Base-by-base conservation (phyloP, 2,888 invertebrate species). In the Papilio elwesi region DNA sequence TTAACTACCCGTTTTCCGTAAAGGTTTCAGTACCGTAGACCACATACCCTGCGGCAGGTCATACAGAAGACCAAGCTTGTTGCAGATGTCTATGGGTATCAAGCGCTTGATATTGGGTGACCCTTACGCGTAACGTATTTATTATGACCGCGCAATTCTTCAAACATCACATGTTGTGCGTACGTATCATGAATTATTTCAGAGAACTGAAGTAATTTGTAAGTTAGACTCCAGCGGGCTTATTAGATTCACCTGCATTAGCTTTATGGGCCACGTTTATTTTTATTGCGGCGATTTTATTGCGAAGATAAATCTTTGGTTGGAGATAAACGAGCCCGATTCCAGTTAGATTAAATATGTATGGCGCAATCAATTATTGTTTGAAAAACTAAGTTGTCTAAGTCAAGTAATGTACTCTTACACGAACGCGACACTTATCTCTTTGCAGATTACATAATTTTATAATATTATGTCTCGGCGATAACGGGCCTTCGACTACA, bases 211-310 rank as follows among this genome's bases (percentile, higher is more conserved):
- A 57, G 66, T 59, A 65, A 64, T 68, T 55, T 49, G 38, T 15
- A 43, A 51, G 57, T 43, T 36, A 52, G 43, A 57, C 47, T 36
- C 65, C 55, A 26, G 26, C 26, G 9, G 12, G 13, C 36, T 69
- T 69, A 69, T 73, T 73, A 69, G 65, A 73, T 73, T 47, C 51
- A 73, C 73, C 69, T 73, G 69, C 52, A 73, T 69, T 69, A 65
- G 52, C 57, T 69, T 65, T 69, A 69, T 66, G 65, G 65, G 38
- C 52, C 73, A 69, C 73, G 65, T 73, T 73, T 66, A 66, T 69
- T 73, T 73, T 73, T 73, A 73, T 73, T 73, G 59, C 65, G 57
- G 73, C 69, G 8, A 69, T 69, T 73, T 73, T 69, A 73, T 69
- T 65, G 65, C 65, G 47, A 47, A 43, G 52, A 73, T 73, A 73